Evolutionary conservation across 1,140 invertebrate species (phyloP).

Genomic region (Microplitis demolitor): DNA sequence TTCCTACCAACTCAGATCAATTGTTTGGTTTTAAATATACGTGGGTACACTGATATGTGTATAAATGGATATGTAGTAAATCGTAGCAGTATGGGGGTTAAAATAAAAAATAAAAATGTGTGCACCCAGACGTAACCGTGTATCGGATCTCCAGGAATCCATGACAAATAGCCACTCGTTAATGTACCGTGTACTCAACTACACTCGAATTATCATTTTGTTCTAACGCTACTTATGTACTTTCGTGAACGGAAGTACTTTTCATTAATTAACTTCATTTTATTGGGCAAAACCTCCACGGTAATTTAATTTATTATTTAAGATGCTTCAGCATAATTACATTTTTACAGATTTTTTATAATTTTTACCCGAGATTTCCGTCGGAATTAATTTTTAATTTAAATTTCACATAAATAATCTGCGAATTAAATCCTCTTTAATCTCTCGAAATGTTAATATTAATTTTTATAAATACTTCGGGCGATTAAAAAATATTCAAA

Average conservation of each 20-base stretch:
- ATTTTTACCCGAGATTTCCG: too few relatives aligned
- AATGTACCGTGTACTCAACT: slow-evolving; percentile 22
- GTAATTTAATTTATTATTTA: too few relatives aligned
- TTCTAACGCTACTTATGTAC: not conserved
- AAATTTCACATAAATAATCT: too few relatives aligned
- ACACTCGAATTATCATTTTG: slow-evolving; percentile 17
- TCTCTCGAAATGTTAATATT: too few relatives aligned
- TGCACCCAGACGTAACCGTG: slow-evolving; percentile 13
- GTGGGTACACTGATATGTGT: not conserved
- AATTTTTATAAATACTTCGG: too few relatives aligned
- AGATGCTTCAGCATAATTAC: too few relatives aligned
- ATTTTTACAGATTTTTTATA: too few relatives aligned
- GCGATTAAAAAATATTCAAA: too few relatives aligned
- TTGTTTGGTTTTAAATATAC: slow-evolving; percentile 6
- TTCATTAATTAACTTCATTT: not conserved
- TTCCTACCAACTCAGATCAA: slow-evolving; percentile 22
- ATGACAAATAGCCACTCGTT: slow-evolving; percentile 24
- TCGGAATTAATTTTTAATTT: too few relatives aligned
- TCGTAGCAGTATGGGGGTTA: not conserved
- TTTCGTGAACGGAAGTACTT: not conserved
- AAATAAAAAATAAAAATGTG: slow-evolving; percentile 13
- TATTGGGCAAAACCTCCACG: too few relatives aligned
- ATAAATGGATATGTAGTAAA: not conserved
- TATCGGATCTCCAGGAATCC: slow-evolving; percentile 17
- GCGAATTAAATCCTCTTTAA: too few relatives aligned